Evolutionary conservation across 1,140 invertebrate species (phyloP).

Genomic region (Temnothorax nylanderi): DNA sequence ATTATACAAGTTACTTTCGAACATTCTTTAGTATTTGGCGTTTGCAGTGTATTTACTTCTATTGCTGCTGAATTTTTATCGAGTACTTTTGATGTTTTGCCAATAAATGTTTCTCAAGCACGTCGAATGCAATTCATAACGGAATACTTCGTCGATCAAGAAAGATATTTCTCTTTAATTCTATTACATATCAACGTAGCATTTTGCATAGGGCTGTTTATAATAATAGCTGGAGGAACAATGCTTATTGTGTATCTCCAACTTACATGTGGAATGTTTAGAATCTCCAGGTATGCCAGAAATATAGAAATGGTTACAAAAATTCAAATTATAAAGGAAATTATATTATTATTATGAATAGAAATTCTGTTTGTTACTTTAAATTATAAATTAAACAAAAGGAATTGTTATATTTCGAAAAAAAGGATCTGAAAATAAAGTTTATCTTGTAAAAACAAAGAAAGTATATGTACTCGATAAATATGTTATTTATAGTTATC

Average conservation of each 20-base stretch:
- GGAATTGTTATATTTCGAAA: not conserved
- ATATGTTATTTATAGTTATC: constrained; percentile 4
- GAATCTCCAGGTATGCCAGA: not conserved
- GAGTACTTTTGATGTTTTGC: not conserved
- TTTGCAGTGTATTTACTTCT: not conserved
- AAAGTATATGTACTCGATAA: not conserved
- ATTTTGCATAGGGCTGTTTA: not conserved
- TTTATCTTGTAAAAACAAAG: not conserved
- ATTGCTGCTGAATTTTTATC: not conserved
- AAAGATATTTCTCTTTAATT: constrained; percentile 12
- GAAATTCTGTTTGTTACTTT: not conserved
- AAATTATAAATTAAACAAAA: not conserved
- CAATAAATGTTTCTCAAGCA: not conserved
- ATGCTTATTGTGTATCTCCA: not conserved
- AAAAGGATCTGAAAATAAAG: not conserved
- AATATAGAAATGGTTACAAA: not conserved
- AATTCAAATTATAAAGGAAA: not conserved
- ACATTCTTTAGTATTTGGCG: not conserved
- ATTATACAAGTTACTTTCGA: not conserved
- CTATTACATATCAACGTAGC: not conserved
- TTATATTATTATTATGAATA: not conserved
- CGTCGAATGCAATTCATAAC: not conserved
- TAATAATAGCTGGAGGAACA: not conserved
- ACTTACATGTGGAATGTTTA: not conserved
- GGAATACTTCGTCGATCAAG: constrained; percentile 10